Conservation (phyloP, 1,140 invertebrate genomes). For the Copidosoma floridanum region DNA sequence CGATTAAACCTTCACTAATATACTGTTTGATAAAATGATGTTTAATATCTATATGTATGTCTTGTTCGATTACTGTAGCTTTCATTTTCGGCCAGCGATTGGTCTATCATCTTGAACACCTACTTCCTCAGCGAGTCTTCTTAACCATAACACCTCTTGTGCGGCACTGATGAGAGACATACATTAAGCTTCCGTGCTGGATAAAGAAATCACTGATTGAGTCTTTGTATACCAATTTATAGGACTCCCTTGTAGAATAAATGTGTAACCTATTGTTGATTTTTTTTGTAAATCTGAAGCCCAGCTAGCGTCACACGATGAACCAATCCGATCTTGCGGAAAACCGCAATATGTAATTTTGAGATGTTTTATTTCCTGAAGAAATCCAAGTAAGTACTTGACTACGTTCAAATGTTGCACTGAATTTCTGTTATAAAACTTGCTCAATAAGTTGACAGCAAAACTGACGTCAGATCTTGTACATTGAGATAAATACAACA, state of each 20-base stretch:
- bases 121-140: background rate
- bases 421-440: no score
- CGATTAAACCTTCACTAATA: background rate
- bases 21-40: background rate
- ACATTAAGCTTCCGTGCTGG: slow-evolving; percentile 39
- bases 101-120: background rate
- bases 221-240: background rate
- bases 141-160: slow-evolving; percentile 10
- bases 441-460: no score
- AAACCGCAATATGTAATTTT: no score
- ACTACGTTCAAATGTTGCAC: no score
- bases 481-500: no score
- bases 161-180: slow-evolving; percentile 36
- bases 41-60: slow-evolving; percentile 24
- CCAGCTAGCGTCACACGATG: no score
- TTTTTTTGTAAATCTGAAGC: no score
- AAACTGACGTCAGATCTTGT: no score
- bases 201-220: slow-evolving; percentile 30
- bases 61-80: slow-evolving; percentile 20
- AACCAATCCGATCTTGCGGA: no score
- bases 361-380: no score
- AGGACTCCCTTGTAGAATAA: slow-evolving; percentile 26
- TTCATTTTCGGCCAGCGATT: slow-evolving; percentile 24
- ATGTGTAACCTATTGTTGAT: slow-evolving; percentile 35
- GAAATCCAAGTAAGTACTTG: no score